A percentile compares a stretch with the other conserved stretches of the same genome.
Evolutionary conservation across 2,113 vertebrate species (phyloP).

Genomic region (Sapayoa aenigma): DNA sequence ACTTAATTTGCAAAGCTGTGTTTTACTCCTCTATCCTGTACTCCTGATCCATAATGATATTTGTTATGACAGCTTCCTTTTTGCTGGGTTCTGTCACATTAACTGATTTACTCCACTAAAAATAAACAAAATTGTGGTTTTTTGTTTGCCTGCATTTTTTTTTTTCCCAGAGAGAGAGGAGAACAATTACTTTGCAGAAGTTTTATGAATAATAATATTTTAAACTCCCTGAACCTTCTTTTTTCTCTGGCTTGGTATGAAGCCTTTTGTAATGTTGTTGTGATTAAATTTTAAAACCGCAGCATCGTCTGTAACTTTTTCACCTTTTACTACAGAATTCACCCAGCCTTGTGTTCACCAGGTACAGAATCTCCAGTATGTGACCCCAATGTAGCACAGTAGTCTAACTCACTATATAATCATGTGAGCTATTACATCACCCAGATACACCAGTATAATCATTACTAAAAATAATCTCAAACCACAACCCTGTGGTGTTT

Average conservation of each 20-base stretch:
- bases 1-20: not conserved
- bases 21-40: not conserved
- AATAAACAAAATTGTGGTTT: not conserved
- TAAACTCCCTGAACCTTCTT: not conserved
- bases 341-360: not conserved
- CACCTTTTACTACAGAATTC: not conserved
- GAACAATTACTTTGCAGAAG: not conserved
- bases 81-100: not conserved
- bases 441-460: not conserved
- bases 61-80: slow-evolving; percentile 7
- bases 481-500: not conserved
- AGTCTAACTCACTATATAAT: not conserved
- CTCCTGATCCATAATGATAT: not conserved
- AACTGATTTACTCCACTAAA: not conserved
- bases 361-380: not conserved
- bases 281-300: not conserved
- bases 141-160: not conserved
- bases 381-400: not conserved
- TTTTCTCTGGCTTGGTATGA: not conserved
- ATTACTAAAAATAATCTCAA: not conserved
- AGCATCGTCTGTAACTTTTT: not conserved
- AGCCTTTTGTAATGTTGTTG: not conserved
- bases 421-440: not conserved
- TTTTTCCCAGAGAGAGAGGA: not conserved
- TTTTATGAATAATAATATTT: not conserved